Conservation (phyloP, 2,888 invertebrate species). For the Sminthurides aquaticus region DNA sequence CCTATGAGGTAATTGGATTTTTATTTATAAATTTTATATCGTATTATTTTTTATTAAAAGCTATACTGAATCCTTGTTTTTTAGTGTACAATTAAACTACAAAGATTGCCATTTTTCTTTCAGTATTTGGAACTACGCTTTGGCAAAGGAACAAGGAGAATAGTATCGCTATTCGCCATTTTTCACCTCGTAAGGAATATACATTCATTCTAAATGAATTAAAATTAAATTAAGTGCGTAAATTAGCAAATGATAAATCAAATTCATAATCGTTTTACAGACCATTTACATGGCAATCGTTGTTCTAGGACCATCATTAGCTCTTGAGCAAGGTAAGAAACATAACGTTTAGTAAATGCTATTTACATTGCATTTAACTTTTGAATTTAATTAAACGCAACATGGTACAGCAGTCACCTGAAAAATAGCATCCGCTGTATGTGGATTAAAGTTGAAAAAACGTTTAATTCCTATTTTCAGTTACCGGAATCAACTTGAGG, state of each 20-base stretch:
- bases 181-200: conserved; percentile 47
- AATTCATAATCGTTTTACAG: conserved; percentile 1
- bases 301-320: conserved; percentile 61
- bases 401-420: no score
- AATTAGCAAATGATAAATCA: background rate
- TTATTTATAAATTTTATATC: background rate
- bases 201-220: no score
- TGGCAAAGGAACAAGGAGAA: conserved; percentile 46
- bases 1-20: conserved; percentile 46
- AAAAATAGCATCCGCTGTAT: no score
- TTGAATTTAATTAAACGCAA: background rate
- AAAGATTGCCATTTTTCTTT: conserved; percentile 38
- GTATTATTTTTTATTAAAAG: conserved; percentile 2
- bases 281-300: conserved; percentile 52
- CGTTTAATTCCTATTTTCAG: conserved; percentile 49
- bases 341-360: background rate
- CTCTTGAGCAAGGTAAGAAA: conserved; percentile 58
- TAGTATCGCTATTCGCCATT: conserved; percentile 48
- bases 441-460: no score
- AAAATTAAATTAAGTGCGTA: no score
- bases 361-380: background rate
- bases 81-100: background rate
- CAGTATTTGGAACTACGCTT: conserved; percentile 52
- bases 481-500: conserved; percentile 60
- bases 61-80: background rate